These are phyloP conservation scores for Hemicrepidius hirtus DNA, from an alignment of 2,888 invertebrate species.

Conservation along the genomic window DNA sequence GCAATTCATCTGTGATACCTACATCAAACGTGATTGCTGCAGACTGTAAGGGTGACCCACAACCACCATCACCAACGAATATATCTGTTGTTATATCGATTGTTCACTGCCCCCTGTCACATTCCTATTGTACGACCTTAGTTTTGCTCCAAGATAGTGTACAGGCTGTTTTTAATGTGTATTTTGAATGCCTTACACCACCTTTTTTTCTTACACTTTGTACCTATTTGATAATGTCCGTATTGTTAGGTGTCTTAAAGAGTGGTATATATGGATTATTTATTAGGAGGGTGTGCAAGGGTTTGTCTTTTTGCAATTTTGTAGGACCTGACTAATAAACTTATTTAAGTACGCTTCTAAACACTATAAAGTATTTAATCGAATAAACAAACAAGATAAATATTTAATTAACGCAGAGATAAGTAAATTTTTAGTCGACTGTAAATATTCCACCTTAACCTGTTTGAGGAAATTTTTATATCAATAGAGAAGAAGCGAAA, in stretches of 20 bases:
- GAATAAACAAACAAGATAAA: too few relatives aligned
- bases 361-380: too few relatives aligned
- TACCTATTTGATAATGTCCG: constrained; percentile 32
- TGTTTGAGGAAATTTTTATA: too few relatives aligned
- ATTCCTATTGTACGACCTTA: constrained; percentile 13
- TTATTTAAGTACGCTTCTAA: too few relatives aligned
- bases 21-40: constrained; percentile 31
- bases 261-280: constrained; percentile 2
- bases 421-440: too few relatives aligned
- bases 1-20: constrained; percentile 49
- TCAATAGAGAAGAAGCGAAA: too few relatives aligned
- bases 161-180: constrained; percentile 15
- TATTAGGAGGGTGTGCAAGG: not conserved
- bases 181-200: constrained; percentile 21
- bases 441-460: too few relatives aligned
- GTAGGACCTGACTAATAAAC: not conserved
- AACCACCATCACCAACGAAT: constrained; percentile 25
- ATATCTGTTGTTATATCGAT: constrained; percentile 12
- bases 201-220: constrained; percentile 25
- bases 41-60: constrained; percentile 16
- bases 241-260: not conserved
- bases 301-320: not conserved
- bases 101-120: constrained; percentile 35
- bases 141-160: not conserved
- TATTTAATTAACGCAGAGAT: too few relatives aligned